Base-by-base conservation (phyloP, 2,888 invertebrate species). In the Pseudeuparius sepicola region DNA sequence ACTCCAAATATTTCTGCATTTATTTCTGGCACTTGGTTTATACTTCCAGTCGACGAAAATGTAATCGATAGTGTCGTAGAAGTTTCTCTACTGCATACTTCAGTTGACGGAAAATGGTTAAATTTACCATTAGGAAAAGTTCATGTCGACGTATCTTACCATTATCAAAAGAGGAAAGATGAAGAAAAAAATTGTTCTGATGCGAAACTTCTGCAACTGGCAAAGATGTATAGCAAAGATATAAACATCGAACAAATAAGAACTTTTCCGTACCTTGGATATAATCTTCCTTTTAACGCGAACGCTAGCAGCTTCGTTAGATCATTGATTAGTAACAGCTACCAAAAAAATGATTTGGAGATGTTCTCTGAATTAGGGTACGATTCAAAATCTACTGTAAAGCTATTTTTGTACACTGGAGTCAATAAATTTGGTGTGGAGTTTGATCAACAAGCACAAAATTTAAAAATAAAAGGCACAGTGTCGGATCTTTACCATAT, bases 131-230 rank as follows among this genome's bases (percentile, higher is more conserved):
- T 59, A 24, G 48, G 49, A 14, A 39, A 41, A 13, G 43, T 54
- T 14, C 20, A 36, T 18, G 37, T 55, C 4, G 53, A 60, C 46
- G 49, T 58, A 35, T 58, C 59, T 3, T 57, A 55, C 39, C 55
- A 57, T 42, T 55, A 58, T 41, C 42, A 51, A 31, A 42, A 41
- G 25, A 27, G 31, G 37, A 40, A 46, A 45, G n/a, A n/a, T n/a
- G n/a, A n/a, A n/a, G n/a, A n/a, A n/a, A n/a, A n/a, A n/a, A n/a
- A n/a, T n/a, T n/a, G n/a, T n/a, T n/a, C n/a, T n/a, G n/a, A n/a
- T n/a, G n/a, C n/a, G n/a, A n/a, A n/a, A n/a, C n/a, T n/a, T n/a
- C n/a, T n/a, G n/a, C n/a, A n/a, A n/a, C n/a, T n/a, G n/a, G n/a
- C n/a, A n/a, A n/a, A n/a, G n/a, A n/a, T n/a, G n/a, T n/a, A n/a